Base-by-base conservation (phyloP, 2,797 vertebrate species). In the Galagoides demidoff region DNA sequence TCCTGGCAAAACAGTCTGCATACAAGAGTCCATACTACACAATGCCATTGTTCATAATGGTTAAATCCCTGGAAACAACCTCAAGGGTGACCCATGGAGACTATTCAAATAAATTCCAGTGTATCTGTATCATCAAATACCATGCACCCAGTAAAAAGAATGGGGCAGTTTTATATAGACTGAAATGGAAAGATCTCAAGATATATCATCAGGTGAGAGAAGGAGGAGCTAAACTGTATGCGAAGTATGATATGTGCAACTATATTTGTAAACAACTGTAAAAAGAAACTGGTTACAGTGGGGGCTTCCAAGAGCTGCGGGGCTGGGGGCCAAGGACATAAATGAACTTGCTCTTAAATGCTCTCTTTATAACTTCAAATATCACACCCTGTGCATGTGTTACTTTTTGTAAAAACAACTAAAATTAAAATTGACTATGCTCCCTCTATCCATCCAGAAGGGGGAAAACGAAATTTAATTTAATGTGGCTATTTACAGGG, bases 321-420 rank as follows among this genome's bases (percentile, higher is more conserved):
- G 8, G 22, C 2, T 43, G 5, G 20, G 27, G 14, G 8, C 59
- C 10, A 64, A 93, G 57, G 23, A 27, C 10, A 89, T 25, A 64
- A 10, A 25, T 64, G 27, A 34, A 43, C 16, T 85, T 91, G 8
- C 52, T 78, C 45, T 49, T 84, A 14, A 86, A 34, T 70, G 7
- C 1, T 23, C 17, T 29, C 4, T 52, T 88, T 55, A n/a, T 55
- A 45, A 43, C 11, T 90, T 85, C 52, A 76, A 74, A 93, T 78
- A 85, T 85, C 66, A 45, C 43, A 31, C 27, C 8, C 73, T 81
- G 12, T 70, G 14, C 29, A 1, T 78, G 23, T 77, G 63, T 34
- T 71, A 49, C 45, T 94, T 37, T 78, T 78, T 76, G 77, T 52
- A 66, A 92, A 96, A 96, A 89, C 45, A 92, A 90, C 5, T 77